Evolutionary conservation across 2,888 invertebrate genomes (phyloP).

Genomic region (Drosophila pegasa): DNA sequence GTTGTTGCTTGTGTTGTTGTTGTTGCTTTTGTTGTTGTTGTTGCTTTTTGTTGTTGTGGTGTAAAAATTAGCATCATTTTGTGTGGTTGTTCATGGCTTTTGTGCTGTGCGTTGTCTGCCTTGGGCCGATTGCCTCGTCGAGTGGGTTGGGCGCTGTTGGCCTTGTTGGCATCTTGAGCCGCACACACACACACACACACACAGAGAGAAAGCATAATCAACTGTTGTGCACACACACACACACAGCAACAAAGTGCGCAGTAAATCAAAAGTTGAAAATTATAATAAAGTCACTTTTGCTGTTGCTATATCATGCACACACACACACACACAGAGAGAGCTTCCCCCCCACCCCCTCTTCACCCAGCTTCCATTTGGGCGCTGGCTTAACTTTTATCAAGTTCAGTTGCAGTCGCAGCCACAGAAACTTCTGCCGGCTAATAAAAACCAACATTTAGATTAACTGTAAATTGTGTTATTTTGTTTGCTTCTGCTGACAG

Average conservation of each 20-base stretch:
- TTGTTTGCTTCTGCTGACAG: conserved; percentile 67
- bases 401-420: conserved; percentile 71
- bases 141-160: conserved; percentile 36
- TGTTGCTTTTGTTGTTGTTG: conserved; percentile 32
- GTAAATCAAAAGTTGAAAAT: conserved; percentile 80
- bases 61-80: conserved; percentile 75
- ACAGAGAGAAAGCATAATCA: conserved; percentile 35
- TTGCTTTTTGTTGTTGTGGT: conserved; percentile 46
- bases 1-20: conserved; percentile 37
- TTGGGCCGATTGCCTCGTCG: conserved; percentile 32
- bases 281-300: conserved; percentile 79
- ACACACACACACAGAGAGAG: not conserved
- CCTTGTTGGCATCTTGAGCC: conserved; percentile 54
- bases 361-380: conserved; percentile 5
- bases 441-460: conserved; percentile 79
- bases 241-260: conserved; percentile 50
- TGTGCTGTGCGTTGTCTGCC: conserved; percentile 62
- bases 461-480: conserved; percentile 80
- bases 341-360: not conserved
- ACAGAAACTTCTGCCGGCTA: conserved; percentile 67
- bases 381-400: conserved; percentile 70
- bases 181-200: conserved; percentile 27
- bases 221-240: conserved; percentile 15
- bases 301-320: conserved; percentile 70
- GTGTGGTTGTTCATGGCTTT: conserved; percentile 59